Percentiles rank a stretch among this genome's conserved stretches.
Evolutionary conservation across 2,113 vertebrate genomes (phyloP).

Genomic region (Trachemys scripta): DNA sequence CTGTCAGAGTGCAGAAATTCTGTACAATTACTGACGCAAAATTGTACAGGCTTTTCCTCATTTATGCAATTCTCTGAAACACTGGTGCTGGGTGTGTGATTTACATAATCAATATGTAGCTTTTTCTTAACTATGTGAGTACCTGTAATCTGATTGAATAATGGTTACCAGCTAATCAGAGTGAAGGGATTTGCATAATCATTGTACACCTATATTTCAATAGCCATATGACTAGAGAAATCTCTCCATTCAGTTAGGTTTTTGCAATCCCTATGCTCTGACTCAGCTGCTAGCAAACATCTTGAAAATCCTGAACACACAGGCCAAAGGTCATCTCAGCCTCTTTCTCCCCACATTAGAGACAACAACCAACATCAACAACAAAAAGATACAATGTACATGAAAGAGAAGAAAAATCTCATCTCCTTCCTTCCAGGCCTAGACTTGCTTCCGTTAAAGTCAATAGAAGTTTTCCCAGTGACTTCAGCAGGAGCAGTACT

Average conservation of each 20-base stretch:
- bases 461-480: neutral
- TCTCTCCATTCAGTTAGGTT: neutral
- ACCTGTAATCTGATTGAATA: neutral
- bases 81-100: neutral
- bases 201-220: neutral
- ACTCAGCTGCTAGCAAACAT: neutral
- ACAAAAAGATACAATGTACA: neutral
- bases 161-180: neutral
- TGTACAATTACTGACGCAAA: neutral
- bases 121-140: neutral
- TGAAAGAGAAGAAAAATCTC: neutral
- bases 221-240: neutral
- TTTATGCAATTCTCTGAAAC: neutral
- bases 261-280: neutral
- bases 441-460: neutral
- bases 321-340: neutral
- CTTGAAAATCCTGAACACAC: neutral
- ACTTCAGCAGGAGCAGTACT: neutral
- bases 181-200: neutral
- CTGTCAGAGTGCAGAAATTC: neutral
- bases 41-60: neutral
- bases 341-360: neutral
- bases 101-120: neutral
- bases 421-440: fast-evolving
- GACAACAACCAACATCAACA: neutral